Evolutionary conservation across 2,113 vertebrate species (phyloP).

Genomic region (Engystomops pustulosus): DNA sequence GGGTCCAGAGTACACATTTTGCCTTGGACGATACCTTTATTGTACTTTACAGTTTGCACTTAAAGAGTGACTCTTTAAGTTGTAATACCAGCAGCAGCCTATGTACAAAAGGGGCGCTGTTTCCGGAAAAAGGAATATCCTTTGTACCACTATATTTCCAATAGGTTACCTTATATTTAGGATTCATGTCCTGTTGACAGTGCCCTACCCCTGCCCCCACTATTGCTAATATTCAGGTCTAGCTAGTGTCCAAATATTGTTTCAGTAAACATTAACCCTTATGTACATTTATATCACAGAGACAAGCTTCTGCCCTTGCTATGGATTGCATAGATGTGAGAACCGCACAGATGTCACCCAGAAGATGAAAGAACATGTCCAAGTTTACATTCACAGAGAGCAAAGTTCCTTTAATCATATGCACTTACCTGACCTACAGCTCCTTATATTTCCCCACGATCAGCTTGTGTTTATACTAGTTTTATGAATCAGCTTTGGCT

Average conservation of each 20-base stretch:
- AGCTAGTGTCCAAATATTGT: background rate
- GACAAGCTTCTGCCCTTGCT: background rate
- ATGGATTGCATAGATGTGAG: background rate
- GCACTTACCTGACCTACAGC: no score
- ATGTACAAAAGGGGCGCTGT: background rate
- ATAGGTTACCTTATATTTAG: no score
- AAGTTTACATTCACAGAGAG: background rate
- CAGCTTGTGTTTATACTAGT: no score
- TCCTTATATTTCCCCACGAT: no score
- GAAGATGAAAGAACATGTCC: background rate
- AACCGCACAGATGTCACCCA: background rate
- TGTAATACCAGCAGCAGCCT: background rate
- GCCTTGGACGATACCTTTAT: no score
- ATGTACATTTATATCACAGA: background rate
- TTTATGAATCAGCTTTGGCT: no score
- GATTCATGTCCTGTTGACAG: background rate
- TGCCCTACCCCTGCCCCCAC: background rate
- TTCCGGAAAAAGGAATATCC: background rate
- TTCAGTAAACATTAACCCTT: background rate
- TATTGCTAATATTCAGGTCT: background rate
- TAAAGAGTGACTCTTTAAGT: no score
- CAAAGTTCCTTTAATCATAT: no score
- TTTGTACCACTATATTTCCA: no score
- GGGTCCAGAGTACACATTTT: no score
- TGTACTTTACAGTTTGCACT: no score